Conservation (phyloP, 2,113 vertebrate genomes). For the Esox niger region DNA sequence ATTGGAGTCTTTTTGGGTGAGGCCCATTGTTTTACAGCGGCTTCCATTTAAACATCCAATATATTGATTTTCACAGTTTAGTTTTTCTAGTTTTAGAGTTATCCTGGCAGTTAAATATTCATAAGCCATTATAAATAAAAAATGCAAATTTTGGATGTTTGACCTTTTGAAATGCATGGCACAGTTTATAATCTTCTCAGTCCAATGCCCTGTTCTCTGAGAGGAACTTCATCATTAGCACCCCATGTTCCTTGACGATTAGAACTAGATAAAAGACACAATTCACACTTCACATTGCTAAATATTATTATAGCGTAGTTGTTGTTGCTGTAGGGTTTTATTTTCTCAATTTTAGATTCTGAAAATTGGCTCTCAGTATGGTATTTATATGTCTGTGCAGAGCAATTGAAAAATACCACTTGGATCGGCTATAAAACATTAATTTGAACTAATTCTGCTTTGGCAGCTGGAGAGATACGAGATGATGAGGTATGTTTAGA, state of each 20-base stretch:
- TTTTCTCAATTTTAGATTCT: conserved; percentile 38
- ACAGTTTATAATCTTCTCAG: conserved; percentile 53
- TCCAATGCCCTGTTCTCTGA: conserved; percentile 55
- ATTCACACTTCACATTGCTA: conserved; percentile 58
- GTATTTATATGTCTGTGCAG: conserved; percentile 50
- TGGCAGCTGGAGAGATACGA: conserved; percentile 42
- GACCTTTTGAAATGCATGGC: conserved; percentile 59
- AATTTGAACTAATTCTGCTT: conserved; percentile 54
- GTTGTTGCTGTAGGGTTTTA: conserved; percentile 33
- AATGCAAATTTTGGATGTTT: conserved; percentile 69
- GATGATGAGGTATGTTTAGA: conserved; percentile 26
- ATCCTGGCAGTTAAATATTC: conserved; percentile 73
- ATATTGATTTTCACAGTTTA: conserved; percentile 64
- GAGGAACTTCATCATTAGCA: no score
- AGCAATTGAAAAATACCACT: conserved; percentile 55
- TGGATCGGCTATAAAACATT: conserved; percentile 56
- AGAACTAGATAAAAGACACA: conserved; percentile 61
- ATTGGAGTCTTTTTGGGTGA: conserved; percentile 56
- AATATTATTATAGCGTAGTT: conserved; percentile 59
- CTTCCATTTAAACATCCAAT: conserved; percentile 61
- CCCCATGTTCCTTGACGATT: conserved; percentile 61
- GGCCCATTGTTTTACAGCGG: conserved; percentile 56
- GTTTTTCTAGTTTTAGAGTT: conserved; percentile 39
- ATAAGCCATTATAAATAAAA: conserved; percentile 74
- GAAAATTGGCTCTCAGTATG: conserved; percentile 55